Evolutionary conservation across 2,113 vertebrate genomes (phyloP), one percentile per base, ranked within the genome.

Genomic region (Corvus hawaiiensis): DNA sequence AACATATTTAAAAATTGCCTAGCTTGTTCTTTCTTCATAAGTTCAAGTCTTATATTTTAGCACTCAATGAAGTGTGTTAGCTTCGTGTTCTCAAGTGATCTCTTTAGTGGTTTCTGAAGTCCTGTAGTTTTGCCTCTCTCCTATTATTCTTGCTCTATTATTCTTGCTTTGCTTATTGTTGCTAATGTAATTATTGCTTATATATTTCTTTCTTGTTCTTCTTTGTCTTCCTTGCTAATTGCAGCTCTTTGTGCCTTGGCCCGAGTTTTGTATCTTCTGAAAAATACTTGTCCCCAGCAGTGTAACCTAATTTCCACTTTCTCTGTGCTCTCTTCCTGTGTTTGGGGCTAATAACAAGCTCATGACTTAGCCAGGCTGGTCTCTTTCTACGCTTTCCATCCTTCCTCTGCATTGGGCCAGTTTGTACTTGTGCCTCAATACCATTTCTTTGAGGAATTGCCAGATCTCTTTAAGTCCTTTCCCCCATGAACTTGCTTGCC

Each of bases 361-460:
- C 82, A 85, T 54, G 84, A 72, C 37, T 85, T 94, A 82, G 90
- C 87, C 93, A 94, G 66, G 79, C 30, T 21, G 4, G 66, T 95
- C 71, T 93, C 92, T 94, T 97, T 96, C 82, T 94, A 54, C 4
- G 2, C 83, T 93, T 95, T 94, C 92, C 87, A 93, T 95, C 94
- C 90, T 96, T 96, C 92, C 94, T 97, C 88, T 93, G 71, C 75
- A 69, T 56, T 90, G 72, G 95, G 59, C 85, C 92, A 80, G 88
- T 90, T 93, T 97, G 95, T 96, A 75, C 75, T 94, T 97, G 88
- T 85, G 62, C 58, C 71, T 97, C 92, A 96, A 91, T 87, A 94
- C 89, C 56, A 85, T 88, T 93, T 93, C 92, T 96, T 95, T 96
- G 94, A 96, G 82, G 92, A 96, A 90, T 46, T 96, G 96, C 95